Evolutionary conservation across 1,140 invertebrate species (phyloP).

Genomic region (Aphidius gifuensis): DNA sequence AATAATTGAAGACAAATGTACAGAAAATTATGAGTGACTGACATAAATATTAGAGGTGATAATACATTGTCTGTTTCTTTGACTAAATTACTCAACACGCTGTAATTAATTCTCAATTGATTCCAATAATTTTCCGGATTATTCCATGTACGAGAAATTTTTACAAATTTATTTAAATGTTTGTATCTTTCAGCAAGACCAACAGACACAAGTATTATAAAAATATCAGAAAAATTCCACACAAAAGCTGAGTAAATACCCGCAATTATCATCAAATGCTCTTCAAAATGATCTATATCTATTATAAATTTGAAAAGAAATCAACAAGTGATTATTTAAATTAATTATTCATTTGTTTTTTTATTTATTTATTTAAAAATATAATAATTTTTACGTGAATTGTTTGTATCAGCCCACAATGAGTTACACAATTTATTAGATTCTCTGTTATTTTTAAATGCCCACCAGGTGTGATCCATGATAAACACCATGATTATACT

Average conservation of each 20-base stretch:
- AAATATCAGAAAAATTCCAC: conserved; percentile 68
- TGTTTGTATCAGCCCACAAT: no score
- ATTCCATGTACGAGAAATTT: conserved; percentile 17
- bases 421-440: no score
- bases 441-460: no score
- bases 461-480: no score
- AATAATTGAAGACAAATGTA: conserved; percentile 73
- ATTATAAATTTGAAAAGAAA: no score
- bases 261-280: conserved; percentile 49
- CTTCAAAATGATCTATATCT: conserved; percentile 22
- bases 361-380: no score
- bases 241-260: conserved; percentile 65
- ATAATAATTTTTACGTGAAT: no score
- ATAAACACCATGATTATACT: no score
- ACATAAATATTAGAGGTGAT: conserved; percentile 62
- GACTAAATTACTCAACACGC: conserved; percentile 58
- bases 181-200: conserved; percentile 50
- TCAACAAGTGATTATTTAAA: no score
- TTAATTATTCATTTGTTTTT: no score
- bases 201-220: conserved; percentile 58
- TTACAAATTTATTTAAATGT: conserved; percentile 38
- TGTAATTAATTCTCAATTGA: conserved; percentile 59
- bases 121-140: conserved; percentile 52
- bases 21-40: conserved; percentile 69
- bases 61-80: conserved; percentile 59